Base-by-base conservation (phyloP, 2,888 invertebrate species). In the Agapostemon virescens region DNA sequence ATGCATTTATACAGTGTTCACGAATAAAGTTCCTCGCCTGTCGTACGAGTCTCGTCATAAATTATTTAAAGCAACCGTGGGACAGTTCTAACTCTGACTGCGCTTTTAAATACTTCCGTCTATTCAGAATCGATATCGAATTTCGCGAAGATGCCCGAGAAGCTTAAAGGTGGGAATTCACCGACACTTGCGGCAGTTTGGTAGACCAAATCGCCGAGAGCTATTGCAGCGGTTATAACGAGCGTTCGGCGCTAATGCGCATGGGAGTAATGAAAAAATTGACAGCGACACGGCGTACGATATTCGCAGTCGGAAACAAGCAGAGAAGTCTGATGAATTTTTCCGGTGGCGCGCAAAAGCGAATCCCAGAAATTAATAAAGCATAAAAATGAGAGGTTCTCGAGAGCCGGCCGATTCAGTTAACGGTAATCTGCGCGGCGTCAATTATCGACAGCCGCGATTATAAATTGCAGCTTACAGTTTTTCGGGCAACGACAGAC, bases 371-470 rank as follows among this genome's bases (percentile, higher is more conserved):
- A 78, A 78, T 82, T 83, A 75, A 83, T 75, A 82, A 78, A 79
- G 79, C 82, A 82, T 66, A 82, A 83, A 82, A 82, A 79, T 78
- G 78, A 76, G 72, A 63, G 77, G 42, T 55, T 69, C 67, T 74
- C 77, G 68, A 38, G 64, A 42, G 67, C 42, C 7, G 23, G 26
- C 33, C 63, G 75, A 82, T 74, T 74, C 82, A 63, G 74, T 78
- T 82, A 83, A 83, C 78, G 82, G 74, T 75, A 82, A 83, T 81
- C 82, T 74, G 61, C 61, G 72, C 66, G 75, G n/a, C 82, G 82
- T 82, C 82, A 79, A 86, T 86, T 85, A 85, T 86, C 86, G 85
- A 79, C 84, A 80, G 75, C 66, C 52, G 45, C 79, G 80, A 86
- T 85, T 86, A 86, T 86, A 83, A 86, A 86, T 86, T 75, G 74